Evolutionary conservation across 2,113 vertebrate species (phyloP).

Genomic region (Eolophus roseicapilla): DNA sequence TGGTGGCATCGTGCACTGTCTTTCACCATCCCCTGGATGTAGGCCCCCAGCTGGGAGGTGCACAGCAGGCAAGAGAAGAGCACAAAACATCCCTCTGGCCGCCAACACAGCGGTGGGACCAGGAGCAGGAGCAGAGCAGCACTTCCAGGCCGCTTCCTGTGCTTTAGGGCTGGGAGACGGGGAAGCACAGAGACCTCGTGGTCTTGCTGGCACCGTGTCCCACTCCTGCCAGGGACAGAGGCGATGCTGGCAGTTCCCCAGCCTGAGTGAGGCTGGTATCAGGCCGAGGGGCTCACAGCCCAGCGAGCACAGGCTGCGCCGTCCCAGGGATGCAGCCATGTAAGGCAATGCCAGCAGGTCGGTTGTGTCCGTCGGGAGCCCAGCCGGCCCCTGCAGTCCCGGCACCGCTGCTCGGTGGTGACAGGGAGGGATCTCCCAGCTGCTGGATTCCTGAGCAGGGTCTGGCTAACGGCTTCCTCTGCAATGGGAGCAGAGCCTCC

Average conservation of each 20-base stretch:
- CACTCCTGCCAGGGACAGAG: not conserved
- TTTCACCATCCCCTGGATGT: slow-evolving; percentile 75
- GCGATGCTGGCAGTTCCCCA: not conserved
- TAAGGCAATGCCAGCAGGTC: slow-evolving; percentile 6
- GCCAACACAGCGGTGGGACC: accelerated
- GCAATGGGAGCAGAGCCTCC: not conserved
- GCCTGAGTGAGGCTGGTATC: not conserved
- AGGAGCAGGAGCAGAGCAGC: not conserved
- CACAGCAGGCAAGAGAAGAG: not conserved
- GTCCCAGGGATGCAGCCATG: not conserved
- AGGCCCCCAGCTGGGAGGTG: slow-evolving; percentile 74
- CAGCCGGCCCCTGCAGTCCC: accelerated
- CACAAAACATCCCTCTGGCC: accelerated
- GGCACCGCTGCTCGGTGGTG: not conserved
- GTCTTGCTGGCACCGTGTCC: not conserved
- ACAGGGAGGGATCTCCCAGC: not conserved
- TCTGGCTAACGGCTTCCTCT: not conserved
- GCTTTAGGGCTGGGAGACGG: no score
- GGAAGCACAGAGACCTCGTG: not conserved
- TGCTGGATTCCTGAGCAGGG: not conserved
- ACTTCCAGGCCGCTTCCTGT: not conserved
- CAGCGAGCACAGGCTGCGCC: accelerated
- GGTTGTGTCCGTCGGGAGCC: not conserved
- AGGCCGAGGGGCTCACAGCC: not conserved
- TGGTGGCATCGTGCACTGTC: slow-evolving; percentile 73